Evolutionary conservation across 1,140 invertebrate species (phyloP).

Genomic region (Popillia japonica): DNA sequence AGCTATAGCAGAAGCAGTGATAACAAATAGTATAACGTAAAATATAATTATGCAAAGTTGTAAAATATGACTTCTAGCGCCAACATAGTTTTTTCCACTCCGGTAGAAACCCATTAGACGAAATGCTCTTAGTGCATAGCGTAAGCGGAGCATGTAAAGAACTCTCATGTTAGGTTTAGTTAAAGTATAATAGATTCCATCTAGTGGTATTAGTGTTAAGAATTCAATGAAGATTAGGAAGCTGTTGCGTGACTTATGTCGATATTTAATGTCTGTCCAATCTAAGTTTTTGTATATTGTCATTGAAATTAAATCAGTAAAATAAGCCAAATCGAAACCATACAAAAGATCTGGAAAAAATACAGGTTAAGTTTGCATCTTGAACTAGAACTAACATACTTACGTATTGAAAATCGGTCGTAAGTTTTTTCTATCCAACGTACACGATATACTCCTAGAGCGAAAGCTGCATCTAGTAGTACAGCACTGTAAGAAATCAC

Average conservation of each 20-base stretch:
- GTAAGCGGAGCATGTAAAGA: slow-evolving; percentile 30
- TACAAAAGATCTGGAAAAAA: slow-evolving; percentile 19
- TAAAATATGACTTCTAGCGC: neutral
- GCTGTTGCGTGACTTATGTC: neutral
- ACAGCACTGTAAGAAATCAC: neutral
- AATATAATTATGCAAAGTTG: slow-evolving; percentile 10
- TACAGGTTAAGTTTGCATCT: neutral
- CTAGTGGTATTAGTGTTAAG: slow-evolving; percentile 32
- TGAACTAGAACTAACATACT: neutral
- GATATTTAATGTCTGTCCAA: slow-evolving; percentile 29
- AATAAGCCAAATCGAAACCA: slow-evolving; percentile 29
- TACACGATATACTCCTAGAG: neutral
- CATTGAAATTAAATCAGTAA: slow-evolving; percentile 34
- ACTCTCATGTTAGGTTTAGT: neutral
- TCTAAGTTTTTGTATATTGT: slow-evolving; percentile 20
- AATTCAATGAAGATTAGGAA: slow-evolving; percentile 24
- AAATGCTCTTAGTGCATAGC: slow-evolving; percentile 24
- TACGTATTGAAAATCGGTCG: slow-evolving; percentile 1
- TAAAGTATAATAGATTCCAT: slow-evolving; percentile 32
- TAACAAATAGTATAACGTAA: slow-evolving; percentile 3
- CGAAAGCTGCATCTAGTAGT: slow-evolving; percentile 21
- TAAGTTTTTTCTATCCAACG: slow-evolving; percentile 21
- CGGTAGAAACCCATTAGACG: slow-evolving; percentile 22
- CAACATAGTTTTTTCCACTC: slow-evolving; percentile 1
- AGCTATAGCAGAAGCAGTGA: neutral